Evolutionary conservation across 2,888 invertebrate genomes (phyloP).

Genomic region (Tinea semifulvella): DNA sequence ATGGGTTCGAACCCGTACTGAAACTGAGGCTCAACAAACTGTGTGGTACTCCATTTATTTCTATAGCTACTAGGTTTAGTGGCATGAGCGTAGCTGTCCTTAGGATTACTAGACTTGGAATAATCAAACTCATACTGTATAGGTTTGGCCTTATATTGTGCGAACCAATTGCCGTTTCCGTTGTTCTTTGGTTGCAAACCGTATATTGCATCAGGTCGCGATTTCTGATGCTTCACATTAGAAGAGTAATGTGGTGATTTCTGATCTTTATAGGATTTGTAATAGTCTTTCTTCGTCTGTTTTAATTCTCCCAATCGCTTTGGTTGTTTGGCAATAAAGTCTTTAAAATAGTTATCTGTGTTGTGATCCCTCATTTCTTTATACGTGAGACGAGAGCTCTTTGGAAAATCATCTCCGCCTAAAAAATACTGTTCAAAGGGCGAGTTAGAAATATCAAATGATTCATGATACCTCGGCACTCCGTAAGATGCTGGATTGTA

Average conservation of each 20-base stretch:
- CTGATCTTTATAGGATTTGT: slow-evolving; percentile 41
- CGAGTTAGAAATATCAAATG: slow-evolving; percentile 33
- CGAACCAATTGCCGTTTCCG: slow-evolving; percentile 35
- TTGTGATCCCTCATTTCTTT: slow-evolving; percentile 45
- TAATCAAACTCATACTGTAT: slow-evolving; percentile 38
- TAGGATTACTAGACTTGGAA: slow-evolving; percentile 31
- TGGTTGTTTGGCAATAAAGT: slow-evolving; percentile 45
- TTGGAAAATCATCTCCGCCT: slow-evolving; percentile 43
- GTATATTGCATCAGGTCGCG: slow-evolving; percentile 18
- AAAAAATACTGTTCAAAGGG: slow-evolving; percentile 48
- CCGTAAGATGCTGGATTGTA: slow-evolving; percentile 46
- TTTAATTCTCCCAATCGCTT: slow-evolving; percentile 38
- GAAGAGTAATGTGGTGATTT: slow-evolving; percentile 35
- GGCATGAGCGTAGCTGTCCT: slow-evolving; percentile 40
- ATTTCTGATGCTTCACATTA: slow-evolving; percentile 28
- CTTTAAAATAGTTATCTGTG: slow-evolving; percentile 45
- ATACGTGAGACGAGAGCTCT: slow-evolving; percentile 38
- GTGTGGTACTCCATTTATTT: slow-evolving; percentile 30
- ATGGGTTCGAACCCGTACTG: slow-evolving; percentile 60
- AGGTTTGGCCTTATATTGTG: slow-evolving; percentile 37
- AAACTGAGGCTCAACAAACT: slow-evolving; percentile 55
- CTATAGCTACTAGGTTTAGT: slow-evolving; percentile 39
- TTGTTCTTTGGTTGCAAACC: slow-evolving; percentile 24
- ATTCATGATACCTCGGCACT: slow-evolving; percentile 28
- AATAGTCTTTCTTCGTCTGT: slow-evolving; percentile 45